These are phyloP conservation scores for Barypeithes pellucidus DNA, from an alignment of 2,888 invertebrate species.

Conservation along the genomic window DNA sequence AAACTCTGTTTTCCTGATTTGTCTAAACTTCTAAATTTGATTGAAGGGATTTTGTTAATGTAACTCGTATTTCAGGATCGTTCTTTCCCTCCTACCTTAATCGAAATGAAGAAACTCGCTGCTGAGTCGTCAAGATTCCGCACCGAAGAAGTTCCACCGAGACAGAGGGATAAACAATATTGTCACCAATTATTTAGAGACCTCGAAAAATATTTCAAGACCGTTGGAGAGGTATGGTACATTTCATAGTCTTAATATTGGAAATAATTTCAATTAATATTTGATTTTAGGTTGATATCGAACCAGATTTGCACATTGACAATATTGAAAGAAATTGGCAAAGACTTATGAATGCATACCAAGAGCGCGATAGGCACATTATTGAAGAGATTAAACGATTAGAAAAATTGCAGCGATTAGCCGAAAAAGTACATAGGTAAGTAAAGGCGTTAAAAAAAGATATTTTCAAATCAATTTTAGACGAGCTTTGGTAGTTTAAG, in stretches of 20 bases:
- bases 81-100: constrained; percentile 92
- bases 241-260: not conserved
- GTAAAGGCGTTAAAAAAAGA: too few species aligned
- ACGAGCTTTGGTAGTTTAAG: too few species aligned
- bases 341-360: constrained; percentile 88
- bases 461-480: too few species aligned
- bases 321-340: constrained; percentile 92
- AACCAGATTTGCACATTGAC: constrained; percentile 89
- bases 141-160: constrained; percentile 93
- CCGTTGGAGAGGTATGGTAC: constrained; percentile 79
- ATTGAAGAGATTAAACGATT: constrained; percentile 92
- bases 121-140: constrained; percentile 92
- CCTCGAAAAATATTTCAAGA: constrained; percentile 89
- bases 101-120: constrained; percentile 96
- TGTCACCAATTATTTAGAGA: constrained; percentile 90
- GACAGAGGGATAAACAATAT: constrained; percentile 92
- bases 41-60: not conserved
- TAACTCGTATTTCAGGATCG: constrained; percentile 55
- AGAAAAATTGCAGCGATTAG: constrained; percentile 92
- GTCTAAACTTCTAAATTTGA: too few species aligned
- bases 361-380: constrained; percentile 92
- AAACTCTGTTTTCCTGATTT: too few species aligned
- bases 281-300: constrained; percentile 79
- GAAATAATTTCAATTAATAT: not conserved
- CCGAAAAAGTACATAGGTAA: constrained; percentile 86